phyloP scores from a whole-genome alignment of 2,888 invertebrate species.

The Trissoscelio sp. region DNA sequence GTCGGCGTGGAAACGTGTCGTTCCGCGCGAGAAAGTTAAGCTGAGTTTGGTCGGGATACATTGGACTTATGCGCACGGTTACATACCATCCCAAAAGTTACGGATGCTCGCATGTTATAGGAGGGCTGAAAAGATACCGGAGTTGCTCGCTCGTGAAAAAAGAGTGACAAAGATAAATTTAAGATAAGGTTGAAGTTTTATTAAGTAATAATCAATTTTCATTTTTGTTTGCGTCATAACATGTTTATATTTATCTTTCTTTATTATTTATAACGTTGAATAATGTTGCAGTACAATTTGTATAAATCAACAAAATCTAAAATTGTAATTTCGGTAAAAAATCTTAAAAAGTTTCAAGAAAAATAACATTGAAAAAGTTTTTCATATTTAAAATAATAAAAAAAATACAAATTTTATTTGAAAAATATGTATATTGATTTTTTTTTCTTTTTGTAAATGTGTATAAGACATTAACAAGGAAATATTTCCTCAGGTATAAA shows the following conservation, averaged over 20 bases:
- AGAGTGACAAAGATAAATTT: not conserved
- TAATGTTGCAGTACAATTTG: too few relatives aligned
- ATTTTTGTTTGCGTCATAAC: too few relatives aligned
- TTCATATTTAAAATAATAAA: too few relatives aligned
- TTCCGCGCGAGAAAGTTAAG: conserved; percentile 74
- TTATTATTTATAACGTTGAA: not conserved
- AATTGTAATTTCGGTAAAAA: too few relatives aligned
- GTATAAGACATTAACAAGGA: conserved; percentile 26
- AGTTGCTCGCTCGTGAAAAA: conserved; percentile 48
- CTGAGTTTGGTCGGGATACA: conserved; percentile 67
- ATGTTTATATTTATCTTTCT: too few relatives aligned
- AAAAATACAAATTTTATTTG: too few relatives aligned
- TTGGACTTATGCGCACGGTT: conserved; percentile 67
- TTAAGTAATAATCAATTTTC: conserved; percentile 2
- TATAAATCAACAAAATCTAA: too few relatives aligned
- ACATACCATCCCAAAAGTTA: conserved; percentile 66
- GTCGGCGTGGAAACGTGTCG: conserved; percentile 69
- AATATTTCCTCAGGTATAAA: conserved; percentile 25
- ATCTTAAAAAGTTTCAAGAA: too few relatives aligned
- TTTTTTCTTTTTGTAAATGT: too few relatives aligned
- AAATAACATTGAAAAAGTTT: too few relatives aligned
- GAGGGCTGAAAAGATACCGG: conserved; percentile 42
- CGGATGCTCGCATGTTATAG: conserved; percentile 54
- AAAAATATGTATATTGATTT: too few relatives aligned
- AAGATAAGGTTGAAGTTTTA: conserved; percentile 13